Evolutionary conservation across 1,140 invertebrate species (phyloP), one percentile per base, ranked within the genome.

Genomic region (Calycopis cecrops): DNA sequence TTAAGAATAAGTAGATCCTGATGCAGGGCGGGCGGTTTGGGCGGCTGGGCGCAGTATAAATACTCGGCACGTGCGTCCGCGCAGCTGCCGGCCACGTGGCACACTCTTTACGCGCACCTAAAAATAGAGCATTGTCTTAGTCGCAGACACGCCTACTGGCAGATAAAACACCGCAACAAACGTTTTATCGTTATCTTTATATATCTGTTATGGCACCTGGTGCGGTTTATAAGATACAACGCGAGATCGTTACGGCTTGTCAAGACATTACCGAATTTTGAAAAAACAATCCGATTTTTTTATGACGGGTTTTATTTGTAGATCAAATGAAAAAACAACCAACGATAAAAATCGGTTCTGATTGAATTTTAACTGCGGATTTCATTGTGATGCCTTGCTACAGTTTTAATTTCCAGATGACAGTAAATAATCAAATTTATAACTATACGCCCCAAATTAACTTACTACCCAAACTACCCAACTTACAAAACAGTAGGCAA

Each of bases 41-140:
- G 40, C 40, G 40, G 63, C 53, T 57, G 62, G 61, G 67, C 63
- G 55, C 63, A 69, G 73, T 84, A 86, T 83, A 81, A 86, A 84
- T 83, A 83, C 73, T 52, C 56, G 64, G 79, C 83, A 84, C 83
- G 80, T 81, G 80, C 79, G 77, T 68, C 12, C 12, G 64, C 80
- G 75, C 83, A 86, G 80, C 83, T 86, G 83, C 71, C 73, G 57
- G 67, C 70, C 83, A 86, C 83, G 83, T 86, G 82, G 75, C 74
- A 67, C 69, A 67, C 73, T 81, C 82, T 81, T 82, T 79, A 81
- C 79, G 70, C 66, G 60, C 63, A 56, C 62, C 67, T 79, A 76
- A 83, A 86, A 82, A 86, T 86, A 86, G 83, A 84, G 74, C 75
- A 86, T 84, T 86, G 83, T 86, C 83, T 83, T 67, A 53, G 61